Conservation (phyloP, 2,888 invertebrate genomes). For the Folsomia manolachei region DNA sequence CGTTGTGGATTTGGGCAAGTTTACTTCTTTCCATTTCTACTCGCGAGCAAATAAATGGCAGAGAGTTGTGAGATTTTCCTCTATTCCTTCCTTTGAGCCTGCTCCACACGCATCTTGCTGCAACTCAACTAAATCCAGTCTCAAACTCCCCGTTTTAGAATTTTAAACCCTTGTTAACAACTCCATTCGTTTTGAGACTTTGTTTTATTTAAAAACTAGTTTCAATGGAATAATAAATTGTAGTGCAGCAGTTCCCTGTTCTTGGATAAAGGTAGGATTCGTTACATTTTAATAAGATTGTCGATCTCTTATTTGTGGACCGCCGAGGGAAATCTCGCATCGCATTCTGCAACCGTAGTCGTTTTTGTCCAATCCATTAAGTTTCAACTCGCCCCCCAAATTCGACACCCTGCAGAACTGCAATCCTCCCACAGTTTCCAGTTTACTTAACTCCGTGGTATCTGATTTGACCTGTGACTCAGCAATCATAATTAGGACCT, state of each 20-base stretch:
- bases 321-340: constrained; percentile 3
- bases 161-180: neutral
- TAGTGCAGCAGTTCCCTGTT: neutral
- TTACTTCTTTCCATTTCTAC: neutral
- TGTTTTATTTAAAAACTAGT: neutral
- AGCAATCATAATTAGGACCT: neutral
- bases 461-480: neutral
- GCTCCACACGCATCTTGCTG: constrained; percentile 6
- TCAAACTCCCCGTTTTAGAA: neutral
- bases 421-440: neutral
- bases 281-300: neutral
- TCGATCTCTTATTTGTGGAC: neutral
- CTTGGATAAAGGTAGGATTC: neutral
- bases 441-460: neutral
- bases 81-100: constrained; percentile 15
- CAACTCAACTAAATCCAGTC: neutral
- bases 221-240: neutral
- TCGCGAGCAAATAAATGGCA: neutral
- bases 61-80: constrained; percentile 4
- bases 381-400: neutral
- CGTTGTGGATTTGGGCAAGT: neutral
- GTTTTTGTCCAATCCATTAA: neutral
- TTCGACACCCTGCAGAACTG: neutral
- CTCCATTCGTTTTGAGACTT: neutral
- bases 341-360: too few relatives aligned